Evolutionary conservation across 2,113 vertebrate species (phyloP).

Genomic region (Phoenicopterus ruber): DNA sequence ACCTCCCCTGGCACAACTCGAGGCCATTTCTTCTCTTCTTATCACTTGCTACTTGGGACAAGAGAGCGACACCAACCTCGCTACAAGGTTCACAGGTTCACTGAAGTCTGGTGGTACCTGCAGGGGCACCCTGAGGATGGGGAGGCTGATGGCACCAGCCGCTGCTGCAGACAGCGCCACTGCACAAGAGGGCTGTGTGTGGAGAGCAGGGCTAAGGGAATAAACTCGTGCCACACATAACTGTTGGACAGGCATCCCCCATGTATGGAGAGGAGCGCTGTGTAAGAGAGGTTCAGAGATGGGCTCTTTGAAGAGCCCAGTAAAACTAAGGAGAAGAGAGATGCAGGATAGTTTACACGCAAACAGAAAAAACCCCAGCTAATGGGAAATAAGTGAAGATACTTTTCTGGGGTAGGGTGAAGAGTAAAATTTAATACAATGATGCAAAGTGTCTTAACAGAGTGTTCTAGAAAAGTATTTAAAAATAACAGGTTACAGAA

Average conservation of each 20-base stretch:
- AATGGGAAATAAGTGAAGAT: background rate
- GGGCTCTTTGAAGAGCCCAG: background rate
- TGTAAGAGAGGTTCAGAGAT: background rate
- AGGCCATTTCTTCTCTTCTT: too few species aligned
- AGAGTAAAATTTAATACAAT: background rate
- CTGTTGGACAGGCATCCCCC: background rate
- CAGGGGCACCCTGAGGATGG: background rate
- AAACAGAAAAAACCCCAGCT: background rate
- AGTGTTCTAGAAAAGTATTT: background rate
- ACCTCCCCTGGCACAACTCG: too few species aligned
- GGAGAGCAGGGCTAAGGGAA: background rate
- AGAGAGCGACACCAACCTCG: too few species aligned
- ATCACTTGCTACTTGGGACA: too few species aligned
- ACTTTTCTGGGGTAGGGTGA: background rate
- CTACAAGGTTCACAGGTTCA: background rate
- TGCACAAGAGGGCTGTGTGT: background rate
- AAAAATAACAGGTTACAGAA: background rate
- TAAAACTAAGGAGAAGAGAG: background rate
- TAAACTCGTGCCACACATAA: background rate
- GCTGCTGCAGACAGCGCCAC: background rate
- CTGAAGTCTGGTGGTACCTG: background rate
- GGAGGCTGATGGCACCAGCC: background rate
- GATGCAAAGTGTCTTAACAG: background rate
- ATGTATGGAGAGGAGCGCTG: background rate
- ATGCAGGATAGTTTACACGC: background rate